Conservation (phyloP, 2,113 vertebrate species). For the Zootoca vivipara region DNA sequence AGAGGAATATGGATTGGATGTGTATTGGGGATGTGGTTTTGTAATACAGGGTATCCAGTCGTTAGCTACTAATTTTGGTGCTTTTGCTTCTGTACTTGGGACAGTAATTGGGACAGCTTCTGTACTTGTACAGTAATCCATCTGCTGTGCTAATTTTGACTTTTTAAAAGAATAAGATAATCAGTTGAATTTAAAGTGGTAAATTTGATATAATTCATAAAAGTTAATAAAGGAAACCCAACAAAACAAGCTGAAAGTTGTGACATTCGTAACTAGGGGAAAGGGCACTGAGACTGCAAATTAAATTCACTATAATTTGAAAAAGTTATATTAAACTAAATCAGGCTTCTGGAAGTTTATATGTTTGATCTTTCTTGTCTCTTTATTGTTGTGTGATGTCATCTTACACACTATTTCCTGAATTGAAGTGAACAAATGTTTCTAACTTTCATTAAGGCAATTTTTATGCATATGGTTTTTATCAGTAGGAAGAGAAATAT, state of each 20-base stretch:
- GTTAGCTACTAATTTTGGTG: background rate
- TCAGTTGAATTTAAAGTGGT: background rate
- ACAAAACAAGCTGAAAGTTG: background rate
- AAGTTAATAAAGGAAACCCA: background rate
- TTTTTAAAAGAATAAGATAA: accelerated
- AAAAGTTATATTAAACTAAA: background rate
- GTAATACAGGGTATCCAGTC: no score
- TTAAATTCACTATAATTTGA: background rate
- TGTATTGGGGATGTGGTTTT: no score
- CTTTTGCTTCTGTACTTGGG: background rate
- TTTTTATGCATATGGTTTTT: background rate
- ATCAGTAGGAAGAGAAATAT: background rate
- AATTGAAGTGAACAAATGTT: background rate
- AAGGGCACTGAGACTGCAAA: background rate
- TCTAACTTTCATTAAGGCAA: background rate
- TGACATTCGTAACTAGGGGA: background rate
- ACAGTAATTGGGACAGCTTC: background rate
- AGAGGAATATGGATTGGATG: no score
- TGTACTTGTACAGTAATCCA: background rate
- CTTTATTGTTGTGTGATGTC: background rate
- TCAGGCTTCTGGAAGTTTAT: background rate
- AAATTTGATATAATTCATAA: background rate
- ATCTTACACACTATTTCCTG: background rate
- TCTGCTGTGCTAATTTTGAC: background rate
- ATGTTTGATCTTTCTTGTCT: background rate